Base-by-base conservation (phyloP, 1,140 invertebrate genomes). In the Nixonia krombeini region DNA sequence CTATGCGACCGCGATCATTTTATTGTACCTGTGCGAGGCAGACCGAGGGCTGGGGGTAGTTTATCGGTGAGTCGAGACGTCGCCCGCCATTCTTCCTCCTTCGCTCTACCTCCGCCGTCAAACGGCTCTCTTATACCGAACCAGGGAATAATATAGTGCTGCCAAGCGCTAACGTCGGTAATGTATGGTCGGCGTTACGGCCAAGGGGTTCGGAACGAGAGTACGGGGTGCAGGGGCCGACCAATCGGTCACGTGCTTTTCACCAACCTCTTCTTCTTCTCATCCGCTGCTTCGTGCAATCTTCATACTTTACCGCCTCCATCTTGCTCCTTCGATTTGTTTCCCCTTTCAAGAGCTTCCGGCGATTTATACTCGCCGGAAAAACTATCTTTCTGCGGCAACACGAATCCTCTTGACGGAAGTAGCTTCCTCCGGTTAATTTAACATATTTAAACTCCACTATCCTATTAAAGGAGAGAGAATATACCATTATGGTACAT, bases 1-100 rank as follows among this genome's bases (percentile, higher is more conserved):
- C 74, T 76, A 80, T 78, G 71, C 52, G 44, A 41, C 73, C 75
- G 77, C 78, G 79, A 81, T 81, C 70, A 80, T 81, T 81, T 80
- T 81, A 80, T 81, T 80, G 78, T 80, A 77, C 73, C 73, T 69
- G 65, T n/a, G n/a, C 66, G 50, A 51, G 62, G 72, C 63, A 52
- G 65, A 57, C 53, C 56, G 58, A 23, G 50, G 64, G 57, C 51
- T 55, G 56, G 17, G 64, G 75, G 74, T 76, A 75, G 76, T 81
- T 81, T 81, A 80, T 80, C 79, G 75, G 61, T 42, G 59, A 57
- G 38, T 29, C 66, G 42, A n/a, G n/a, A 31, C 65, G 57, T 62
- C 58, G 49, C 53, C 42, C 13, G 18, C 16, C 35, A 33, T 35
- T 47, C 46, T 67, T 49, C 45, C 47, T 56, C 13, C 41, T 26